Evolutionary conservation across 2,888 invertebrate species (phyloP).

Genomic region (Euclidia mi): DNA sequence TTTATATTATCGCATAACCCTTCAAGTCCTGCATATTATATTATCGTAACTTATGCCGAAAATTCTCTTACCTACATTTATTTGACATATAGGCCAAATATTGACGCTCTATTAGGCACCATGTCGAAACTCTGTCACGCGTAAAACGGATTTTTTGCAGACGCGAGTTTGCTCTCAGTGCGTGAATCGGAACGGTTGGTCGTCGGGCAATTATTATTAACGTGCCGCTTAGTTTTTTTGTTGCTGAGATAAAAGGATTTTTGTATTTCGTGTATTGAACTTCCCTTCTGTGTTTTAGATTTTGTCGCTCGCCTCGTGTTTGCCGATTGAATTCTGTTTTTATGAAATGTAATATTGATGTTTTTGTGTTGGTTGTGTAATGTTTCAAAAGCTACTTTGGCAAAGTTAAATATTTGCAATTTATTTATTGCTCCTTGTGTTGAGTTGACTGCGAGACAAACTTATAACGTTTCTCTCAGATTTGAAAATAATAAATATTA

Average conservation of each 20-base stretch:
- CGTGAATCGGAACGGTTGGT: slow-evolving; percentile 42
- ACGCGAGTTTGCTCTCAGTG: slow-evolving; percentile 28
- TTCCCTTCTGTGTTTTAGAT: slow-evolving; percentile 3
- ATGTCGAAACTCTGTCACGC: slow-evolving; percentile 30
- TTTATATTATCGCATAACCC: no score
- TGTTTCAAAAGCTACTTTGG: no score
- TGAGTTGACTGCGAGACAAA: no score
- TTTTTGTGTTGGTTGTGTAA: no score
- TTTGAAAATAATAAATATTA: no score
- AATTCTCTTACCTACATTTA: slow-evolving; percentile 34
- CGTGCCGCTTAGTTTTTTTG: slow-evolving; percentile 33
- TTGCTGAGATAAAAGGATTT: slow-evolving; percentile 17
- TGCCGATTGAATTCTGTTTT: no score
- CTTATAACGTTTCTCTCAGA: no score
- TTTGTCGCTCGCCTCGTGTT: background rate
- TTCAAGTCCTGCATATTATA: background rate
- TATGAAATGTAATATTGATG: no score
- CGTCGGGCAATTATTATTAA: slow-evolving; percentile 45
- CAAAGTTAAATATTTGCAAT: no score
- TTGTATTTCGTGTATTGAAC: slow-evolving; percentile 14
- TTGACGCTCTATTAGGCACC: slow-evolving; percentile 49
- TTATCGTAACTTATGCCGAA: slow-evolving; percentile 3
- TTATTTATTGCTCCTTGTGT: no score
- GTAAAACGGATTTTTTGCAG: slow-evolving; percentile 37
- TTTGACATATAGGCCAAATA: slow-evolving; percentile 50